Evolutionary conservation across 2,888 invertebrate species (phyloP).

Genomic region (Tolmerus cingulatus): DNA sequence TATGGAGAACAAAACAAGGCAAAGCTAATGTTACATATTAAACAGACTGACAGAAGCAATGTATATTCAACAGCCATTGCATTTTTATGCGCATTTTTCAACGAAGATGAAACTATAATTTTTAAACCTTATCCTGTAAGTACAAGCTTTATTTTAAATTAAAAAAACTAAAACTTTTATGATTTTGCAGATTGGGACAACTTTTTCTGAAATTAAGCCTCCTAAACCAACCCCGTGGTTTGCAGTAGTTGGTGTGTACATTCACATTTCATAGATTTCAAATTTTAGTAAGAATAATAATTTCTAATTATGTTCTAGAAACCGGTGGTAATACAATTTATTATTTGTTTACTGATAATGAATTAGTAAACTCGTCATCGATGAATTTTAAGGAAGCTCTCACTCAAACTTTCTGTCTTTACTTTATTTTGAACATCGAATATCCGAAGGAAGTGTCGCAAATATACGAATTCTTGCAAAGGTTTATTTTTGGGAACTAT

Average conservation of each 20-base stretch:
- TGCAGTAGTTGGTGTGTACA: not conserved
- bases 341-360: no score
- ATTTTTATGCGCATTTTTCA: no score
- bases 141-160: no score
- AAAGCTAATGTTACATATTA: no score
- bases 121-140: no score
- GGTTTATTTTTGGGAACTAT: constrained; percentile 4
- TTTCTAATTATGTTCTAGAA: not conserved
- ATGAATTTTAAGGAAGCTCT: not conserved
- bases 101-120: no score
- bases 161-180: no score
- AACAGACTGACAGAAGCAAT: no score
- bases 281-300: not conserved
- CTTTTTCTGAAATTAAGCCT: not conserved
- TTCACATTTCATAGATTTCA: not conserved
- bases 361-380: no score
- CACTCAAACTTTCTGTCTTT: not conserved
- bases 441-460: constrained; percentile 21
- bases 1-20: no score
- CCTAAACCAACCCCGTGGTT: not conserved
- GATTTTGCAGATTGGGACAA: not conserved
- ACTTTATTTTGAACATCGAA: not conserved
- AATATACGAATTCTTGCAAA: constrained; percentile 1
- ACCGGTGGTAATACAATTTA: no score
- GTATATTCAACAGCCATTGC: no score